phyloP scores from a whole-genome alignment of 2,888 invertebrate species.

The Euclidia mi region DNA sequence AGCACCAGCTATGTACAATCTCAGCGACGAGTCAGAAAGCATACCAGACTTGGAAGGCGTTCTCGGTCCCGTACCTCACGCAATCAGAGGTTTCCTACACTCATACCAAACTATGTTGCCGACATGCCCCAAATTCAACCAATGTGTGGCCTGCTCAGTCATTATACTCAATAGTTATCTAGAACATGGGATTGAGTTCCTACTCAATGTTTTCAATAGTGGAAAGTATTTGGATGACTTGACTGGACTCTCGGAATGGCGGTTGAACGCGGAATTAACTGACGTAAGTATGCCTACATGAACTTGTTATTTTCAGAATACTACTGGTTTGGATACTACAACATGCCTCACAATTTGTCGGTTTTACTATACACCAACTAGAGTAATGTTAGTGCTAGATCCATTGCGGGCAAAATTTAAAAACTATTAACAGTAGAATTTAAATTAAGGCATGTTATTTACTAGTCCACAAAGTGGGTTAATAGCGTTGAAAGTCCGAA shows the following conservation, averaged over 20 bases:
- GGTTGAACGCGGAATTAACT: slow-evolving; percentile 90
- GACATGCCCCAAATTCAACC: slow-evolving; percentile 95
- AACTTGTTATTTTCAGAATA: no score
- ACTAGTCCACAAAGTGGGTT: no score
- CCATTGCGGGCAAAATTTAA: no score
- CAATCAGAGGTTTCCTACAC: slow-evolving; percentile 97
- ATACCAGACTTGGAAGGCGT: slow-evolving; percentile 88
- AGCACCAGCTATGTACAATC: slow-evolving; percentile 92
- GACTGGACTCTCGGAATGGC: slow-evolving; percentile 93
- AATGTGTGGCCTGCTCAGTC: slow-evolving; percentile 98
- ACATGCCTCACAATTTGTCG: no score
- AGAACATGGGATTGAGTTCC: slow-evolving; percentile 92
- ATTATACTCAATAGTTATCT: slow-evolving; percentile 74
- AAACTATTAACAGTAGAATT: no score
- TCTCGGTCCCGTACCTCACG: slow-evolving; percentile 97
- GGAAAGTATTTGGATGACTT: slow-evolving; percentile 95
- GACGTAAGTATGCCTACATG: slow-evolving; percentile 88
- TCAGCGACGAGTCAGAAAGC: slow-evolving; percentile 70
- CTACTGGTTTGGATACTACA: no score
- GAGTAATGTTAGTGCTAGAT: no score
- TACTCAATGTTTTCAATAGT: slow-evolving; percentile 94
- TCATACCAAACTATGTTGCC: slow-evolving; percentile 95
- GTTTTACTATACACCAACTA: no score
- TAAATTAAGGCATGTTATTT: no score
- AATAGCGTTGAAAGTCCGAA: no score